Percentiles rank a stretch among this genome's conserved stretches.
Evolutionary conservation across 2,113 vertebrate species (phyloP).

Genomic region (Casuarius casuarius): DNA sequence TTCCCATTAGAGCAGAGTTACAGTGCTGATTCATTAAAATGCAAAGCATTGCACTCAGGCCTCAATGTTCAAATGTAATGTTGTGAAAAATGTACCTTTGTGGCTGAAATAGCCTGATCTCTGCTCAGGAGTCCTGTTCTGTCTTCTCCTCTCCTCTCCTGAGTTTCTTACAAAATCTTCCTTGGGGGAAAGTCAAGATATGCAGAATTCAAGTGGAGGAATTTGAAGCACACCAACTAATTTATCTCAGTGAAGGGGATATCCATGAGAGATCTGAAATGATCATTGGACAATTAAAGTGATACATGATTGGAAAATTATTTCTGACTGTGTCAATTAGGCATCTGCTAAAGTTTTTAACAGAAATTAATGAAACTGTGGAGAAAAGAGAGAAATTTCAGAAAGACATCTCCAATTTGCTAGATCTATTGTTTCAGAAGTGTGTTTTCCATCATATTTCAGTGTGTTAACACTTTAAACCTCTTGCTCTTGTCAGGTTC

Average conservation of each 20-base stretch:
- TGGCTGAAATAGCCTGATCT: not conserved
- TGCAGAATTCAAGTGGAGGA: not conserved
- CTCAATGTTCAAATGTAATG: not conserved
- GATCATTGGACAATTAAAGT: conserved; percentile 23
- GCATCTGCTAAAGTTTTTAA: conserved; percentile 63
- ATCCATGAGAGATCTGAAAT: conserved; percentile 33
- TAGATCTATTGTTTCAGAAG: conserved; percentile 47
- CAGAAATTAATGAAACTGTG: conserved; percentile 34
- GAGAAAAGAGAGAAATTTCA: not conserved
- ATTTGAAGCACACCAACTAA: conserved; percentile 22
- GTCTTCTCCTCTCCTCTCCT: not conserved
- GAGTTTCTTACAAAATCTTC: not conserved
- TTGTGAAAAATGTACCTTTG: not conserved
- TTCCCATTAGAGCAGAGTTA: conserved; percentile 22
- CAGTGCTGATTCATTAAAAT: not conserved
- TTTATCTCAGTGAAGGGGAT: conserved; percentile 8
- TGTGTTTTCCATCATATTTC: conserved; percentile 34
- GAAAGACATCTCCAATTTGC: conserved; percentile 21
- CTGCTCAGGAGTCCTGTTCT: not conserved
- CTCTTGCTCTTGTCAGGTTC: conserved; percentile 47
- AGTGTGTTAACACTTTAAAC: conserved; percentile 44
- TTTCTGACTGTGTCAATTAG: conserved; percentile 48
- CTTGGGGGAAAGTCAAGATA: conserved; percentile 10
- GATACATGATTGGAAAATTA: conserved; percentile 44
- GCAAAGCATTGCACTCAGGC: not conserved